Conservation (phyloP, 2,113 vertebrate genomes). For the Anguilla rostrata region DNA sequence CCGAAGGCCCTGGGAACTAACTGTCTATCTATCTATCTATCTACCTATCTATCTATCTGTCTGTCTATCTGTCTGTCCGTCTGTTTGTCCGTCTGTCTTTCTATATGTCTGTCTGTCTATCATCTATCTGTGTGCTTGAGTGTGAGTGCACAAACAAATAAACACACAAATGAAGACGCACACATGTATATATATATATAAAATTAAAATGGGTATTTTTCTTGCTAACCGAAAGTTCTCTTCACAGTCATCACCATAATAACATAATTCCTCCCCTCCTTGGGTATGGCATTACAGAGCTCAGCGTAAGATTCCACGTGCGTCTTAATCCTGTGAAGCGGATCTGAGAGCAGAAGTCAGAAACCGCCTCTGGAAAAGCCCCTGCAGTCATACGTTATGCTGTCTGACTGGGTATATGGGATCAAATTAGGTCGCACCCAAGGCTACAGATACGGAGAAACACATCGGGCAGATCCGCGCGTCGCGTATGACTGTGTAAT, state of each 20-base stretch:
- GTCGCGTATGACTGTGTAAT: neutral
- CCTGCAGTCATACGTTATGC: neutral
- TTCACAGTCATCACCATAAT: neutral
- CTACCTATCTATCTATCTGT: no score
- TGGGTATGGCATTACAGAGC: neutral
- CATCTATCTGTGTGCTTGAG: no score
- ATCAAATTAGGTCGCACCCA: constrained; percentile 6
- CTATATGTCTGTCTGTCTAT: no score
- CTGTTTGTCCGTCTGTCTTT: no score
- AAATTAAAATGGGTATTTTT: neutral
- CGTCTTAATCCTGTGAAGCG: constrained; percentile 1
- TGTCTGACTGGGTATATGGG: neutral
- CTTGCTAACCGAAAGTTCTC: neutral
- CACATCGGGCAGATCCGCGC: neutral
- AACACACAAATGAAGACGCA: no score
- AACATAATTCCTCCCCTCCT: neutral
- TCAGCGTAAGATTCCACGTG: neutral
- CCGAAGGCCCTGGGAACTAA: no score
- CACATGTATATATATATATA: no score
- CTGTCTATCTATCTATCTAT: no score
- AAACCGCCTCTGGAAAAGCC: neutral
- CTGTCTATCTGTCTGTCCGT: no score
- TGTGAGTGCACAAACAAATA: no score
- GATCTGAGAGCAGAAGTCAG: neutral
- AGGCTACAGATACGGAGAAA: neutral